Evolutionary conservation across 2,113 vertebrate genomes (phyloP), one percentile per base, ranked within the genome.

Genomic region (Cettia cetti): DNA sequence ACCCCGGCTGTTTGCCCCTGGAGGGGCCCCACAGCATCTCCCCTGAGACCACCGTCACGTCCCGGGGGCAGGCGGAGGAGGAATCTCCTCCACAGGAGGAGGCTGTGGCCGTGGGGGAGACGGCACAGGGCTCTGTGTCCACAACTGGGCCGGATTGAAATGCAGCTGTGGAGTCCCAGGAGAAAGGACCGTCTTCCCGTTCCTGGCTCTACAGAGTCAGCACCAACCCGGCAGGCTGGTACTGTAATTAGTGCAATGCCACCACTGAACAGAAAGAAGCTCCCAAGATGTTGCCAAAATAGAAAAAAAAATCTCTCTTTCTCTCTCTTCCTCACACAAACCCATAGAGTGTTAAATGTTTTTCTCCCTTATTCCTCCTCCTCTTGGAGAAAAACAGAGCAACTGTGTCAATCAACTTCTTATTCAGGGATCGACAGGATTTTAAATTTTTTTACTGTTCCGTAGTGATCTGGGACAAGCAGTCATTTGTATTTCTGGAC

Each of bases 11-110:
- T 37, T 91, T 99, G 91, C 98, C 99, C 13, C 98, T 99, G 84
- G 99, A 99, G 90, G 98, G 98, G 76, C 98, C 99, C 35, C 99
- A 99, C 92, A 99, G 99, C 96, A 99, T 99, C 92, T 99, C 99
- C 42, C 99, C 99, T 0, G 99, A 99, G 96, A 99, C 99, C 95
- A 99, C 99, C 1, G 98, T 99, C 92, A 99, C 99, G 0, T 99
- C 99, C 16, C 97, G 99, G 72, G 99, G 99, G 65, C 99, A 98
- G 56, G 98, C 98, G 0, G 99, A 99, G 52, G 99, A 99, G 56
- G 98, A 98, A 24, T 99, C 99, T 4, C 99, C 99, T 27, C 98
- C 98, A 1, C 99, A 98, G 90, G 99, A 99, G 70, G 99, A 99
- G 86, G 97, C 98, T 0, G 98, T 98, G 7, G 98, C 96, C 0